phyloP scores from a whole-genome alignment of 2,113 vertebrate genomes.

The Dendrocopos noguchii region DNA sequence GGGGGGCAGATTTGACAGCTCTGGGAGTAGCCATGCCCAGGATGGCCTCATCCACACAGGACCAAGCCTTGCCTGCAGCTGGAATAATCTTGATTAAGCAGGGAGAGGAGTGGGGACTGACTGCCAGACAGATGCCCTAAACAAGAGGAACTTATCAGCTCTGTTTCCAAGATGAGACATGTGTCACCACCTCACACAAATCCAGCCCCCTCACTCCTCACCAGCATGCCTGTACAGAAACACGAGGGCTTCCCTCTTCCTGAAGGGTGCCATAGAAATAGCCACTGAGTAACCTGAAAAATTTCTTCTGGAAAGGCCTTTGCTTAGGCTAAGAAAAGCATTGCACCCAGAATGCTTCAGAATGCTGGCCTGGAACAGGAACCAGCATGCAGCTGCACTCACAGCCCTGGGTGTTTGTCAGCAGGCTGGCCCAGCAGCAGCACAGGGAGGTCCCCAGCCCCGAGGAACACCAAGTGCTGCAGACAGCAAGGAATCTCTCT shows the following conservation, averaged over 20 bases:
- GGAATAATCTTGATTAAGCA: neutral
- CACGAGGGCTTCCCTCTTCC: neutral
- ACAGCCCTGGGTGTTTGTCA: neutral
- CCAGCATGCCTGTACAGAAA: neutral
- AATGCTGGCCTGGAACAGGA: neutral
- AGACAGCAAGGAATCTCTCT: neutral
- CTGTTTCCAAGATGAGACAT: constrained; percentile 18
- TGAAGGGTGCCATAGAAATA: neutral
- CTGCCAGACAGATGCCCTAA: constrained; percentile 44
- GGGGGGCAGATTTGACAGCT: neutral
- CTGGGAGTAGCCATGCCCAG: accelerated
- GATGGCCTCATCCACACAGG: neutral
- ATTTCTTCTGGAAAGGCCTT: constrained; percentile 20
- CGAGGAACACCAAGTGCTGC: neutral
- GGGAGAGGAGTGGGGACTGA: constrained; percentile 37
- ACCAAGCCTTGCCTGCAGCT: neutral
- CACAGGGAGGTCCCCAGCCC: neutral
- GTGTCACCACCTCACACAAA: constrained; percentile 22
- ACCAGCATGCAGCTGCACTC: neutral
- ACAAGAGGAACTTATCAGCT: constrained; percentile 52
- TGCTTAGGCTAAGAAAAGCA: neutral
- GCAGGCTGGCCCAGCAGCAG: accelerated
- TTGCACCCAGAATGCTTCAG: neutral
- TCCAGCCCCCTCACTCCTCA: neutral
- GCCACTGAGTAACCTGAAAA: accelerated